These are phyloP conservation scores for Pangasianodon hypophthalmus DNA, from an alignment of 2,113 vertebrate genomes.

Conservation along the genomic window DNA sequence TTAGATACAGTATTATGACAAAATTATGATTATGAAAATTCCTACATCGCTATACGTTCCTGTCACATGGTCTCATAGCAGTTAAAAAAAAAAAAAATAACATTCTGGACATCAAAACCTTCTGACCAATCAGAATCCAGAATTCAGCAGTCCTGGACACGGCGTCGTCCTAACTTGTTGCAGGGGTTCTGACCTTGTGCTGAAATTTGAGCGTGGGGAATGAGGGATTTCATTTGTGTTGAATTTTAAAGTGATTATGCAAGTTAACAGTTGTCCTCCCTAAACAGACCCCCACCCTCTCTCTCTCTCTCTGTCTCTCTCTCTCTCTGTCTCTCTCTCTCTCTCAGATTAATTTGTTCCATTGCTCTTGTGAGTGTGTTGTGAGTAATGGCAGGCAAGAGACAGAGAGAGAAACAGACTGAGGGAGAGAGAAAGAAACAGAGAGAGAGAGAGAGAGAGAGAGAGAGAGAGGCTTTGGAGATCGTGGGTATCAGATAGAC, in stretches of 20 bases:
- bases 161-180: background rate
- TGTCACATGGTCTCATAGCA: background rate
- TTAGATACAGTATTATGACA: background rate
- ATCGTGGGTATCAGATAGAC: background rate
- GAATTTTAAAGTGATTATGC: conserved; percentile 29
- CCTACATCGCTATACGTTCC: background rate
- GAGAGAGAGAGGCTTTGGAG: background rate
- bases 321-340: background rate
- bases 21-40: too few species aligned
- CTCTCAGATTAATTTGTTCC: conserved; percentile 18
- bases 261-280: background rate
- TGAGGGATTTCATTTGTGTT: background rate
- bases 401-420: too few species aligned
- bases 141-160: background rate
- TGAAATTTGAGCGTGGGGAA: background rate
- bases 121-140: background rate
- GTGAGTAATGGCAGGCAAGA: background rate
- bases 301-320: background rate
- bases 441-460: background rate
- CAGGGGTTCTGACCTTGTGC: background rate
- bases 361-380: background rate
- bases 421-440: background rate
- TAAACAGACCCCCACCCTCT: conserved; percentile 2
- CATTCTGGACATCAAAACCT: background rate
- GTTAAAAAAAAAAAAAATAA: too few species aligned